These are phyloP conservation scores for Homalodisca vitripennis DNA, from an alignment of 1,140 invertebrate species.

Conservation along the genomic window DNA sequence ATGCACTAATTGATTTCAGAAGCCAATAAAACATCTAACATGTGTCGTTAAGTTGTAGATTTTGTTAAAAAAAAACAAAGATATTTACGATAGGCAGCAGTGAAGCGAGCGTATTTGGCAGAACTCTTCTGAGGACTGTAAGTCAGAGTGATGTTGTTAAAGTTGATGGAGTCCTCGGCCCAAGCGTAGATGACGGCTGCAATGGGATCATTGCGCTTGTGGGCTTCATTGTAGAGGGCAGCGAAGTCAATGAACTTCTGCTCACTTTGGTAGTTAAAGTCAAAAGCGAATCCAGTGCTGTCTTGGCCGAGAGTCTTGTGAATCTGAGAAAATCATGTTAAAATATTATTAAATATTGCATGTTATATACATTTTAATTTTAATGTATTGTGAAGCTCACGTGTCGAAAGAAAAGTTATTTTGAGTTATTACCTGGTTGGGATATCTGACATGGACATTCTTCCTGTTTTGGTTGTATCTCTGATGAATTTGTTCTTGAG, in stretches of 20 bases:
- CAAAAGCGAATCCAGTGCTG: constrained; percentile 50
- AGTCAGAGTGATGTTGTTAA: constrained; percentile 34
- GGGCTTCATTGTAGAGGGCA: constrained; percentile 36
- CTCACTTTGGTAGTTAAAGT: constrained; percentile 52
- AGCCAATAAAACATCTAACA: no score
- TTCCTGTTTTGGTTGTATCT: constrained; percentile 43
- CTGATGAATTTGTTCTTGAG: constrained; percentile 46
- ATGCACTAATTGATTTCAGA: no score
- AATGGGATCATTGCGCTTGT: constrained; percentile 40
- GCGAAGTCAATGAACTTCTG: constrained; percentile 43
- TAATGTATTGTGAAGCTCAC: neutral
- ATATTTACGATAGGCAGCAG: constrained; percentile 35
- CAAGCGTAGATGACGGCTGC: constrained; percentile 39
- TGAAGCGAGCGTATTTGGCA: constrained; percentile 39
- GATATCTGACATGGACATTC: constrained; percentile 45
- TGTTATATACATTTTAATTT: neutral
- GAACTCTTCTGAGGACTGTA: constrained; percentile 40
- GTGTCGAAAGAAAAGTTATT: neutral
- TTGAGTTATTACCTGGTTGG: constrained; percentile 39
- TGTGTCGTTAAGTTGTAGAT: neutral
- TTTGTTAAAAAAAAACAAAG: neutral
- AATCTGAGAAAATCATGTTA: neutral
- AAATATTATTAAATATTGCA: neutral
- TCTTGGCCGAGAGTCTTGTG: constrained; percentile 38
- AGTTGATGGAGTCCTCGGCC: constrained; percentile 35